phyloP scores from a whole-genome alignment of 2,797 vertebrate genomes.

The Atherinosoma microstoma region DNA sequence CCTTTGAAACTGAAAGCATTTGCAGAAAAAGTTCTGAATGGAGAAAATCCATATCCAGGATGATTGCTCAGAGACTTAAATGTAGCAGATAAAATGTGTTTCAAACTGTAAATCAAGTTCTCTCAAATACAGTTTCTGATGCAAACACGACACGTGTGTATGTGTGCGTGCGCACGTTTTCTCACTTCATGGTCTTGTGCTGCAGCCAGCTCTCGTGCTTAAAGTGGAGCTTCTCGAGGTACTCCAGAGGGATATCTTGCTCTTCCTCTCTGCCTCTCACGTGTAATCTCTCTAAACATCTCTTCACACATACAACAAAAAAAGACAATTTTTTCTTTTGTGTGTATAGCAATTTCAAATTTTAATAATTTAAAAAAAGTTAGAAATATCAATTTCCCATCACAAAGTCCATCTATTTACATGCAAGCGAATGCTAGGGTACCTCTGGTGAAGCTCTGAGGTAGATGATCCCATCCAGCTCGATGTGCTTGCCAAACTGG shows the following conservation, averaged over 20 bases:
- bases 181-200: slow-evolving; percentile 89
- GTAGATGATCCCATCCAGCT: slow-evolving; percentile 93
- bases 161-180: not conserved
- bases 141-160: not conserved
- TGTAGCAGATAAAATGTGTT: not conserved
- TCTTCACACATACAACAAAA: slow-evolving; percentile 69
- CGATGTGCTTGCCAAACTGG: slow-evolving; percentile 88
- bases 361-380: too few species aligned
- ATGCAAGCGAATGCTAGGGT: not conserved
- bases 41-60: not conserved
- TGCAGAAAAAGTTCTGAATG: not conserved
- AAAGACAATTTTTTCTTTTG: not conserved
- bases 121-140: not conserved
- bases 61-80: not conserved
- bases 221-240: slow-evolving; percentile 93
- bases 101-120: not conserved
- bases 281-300: slow-evolving; percentile 89
- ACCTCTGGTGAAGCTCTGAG: slow-evolving; percentile 92
- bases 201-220: slow-evolving; percentile 96
- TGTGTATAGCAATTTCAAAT: not conserved
- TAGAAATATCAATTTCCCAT: not conserved
- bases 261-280: slow-evolving; percentile 91
- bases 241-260: slow-evolving; percentile 92
- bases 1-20: not conserved
- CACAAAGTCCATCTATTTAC: not conserved